Evolutionary conservation across 2,888 invertebrate genomes (phyloP).

Genomic region (Agrenia bidenticulata): DNA sequence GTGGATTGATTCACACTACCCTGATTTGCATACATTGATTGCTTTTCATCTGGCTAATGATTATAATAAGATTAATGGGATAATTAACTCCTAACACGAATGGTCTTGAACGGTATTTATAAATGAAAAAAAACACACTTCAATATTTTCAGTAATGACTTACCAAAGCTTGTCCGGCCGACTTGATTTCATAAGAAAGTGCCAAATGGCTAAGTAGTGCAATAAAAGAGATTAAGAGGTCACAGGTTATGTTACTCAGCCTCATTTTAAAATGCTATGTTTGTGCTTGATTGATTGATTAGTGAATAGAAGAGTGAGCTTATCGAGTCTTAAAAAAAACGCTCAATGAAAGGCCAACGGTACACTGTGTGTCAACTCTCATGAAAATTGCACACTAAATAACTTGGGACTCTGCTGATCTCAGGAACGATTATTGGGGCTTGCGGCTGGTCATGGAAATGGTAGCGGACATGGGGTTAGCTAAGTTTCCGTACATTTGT

Average conservation of each 20-base stretch:
- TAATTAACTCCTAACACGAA: background rate
- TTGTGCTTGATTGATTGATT: background rate
- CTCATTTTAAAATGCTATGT: background rate
- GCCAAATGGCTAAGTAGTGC: background rate
- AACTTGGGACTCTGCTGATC: too few species aligned
- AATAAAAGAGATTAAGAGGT: constrained; percentile 7
- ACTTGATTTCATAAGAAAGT: constrained; percentile 19
- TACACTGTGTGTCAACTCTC: background rate
- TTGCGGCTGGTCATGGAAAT: too few species aligned
- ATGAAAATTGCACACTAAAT: too few species aligned
- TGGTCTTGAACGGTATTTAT: too few species aligned
- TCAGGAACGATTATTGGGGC: too few species aligned
- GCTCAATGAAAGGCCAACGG: background rate
- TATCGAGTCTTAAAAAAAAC: too few species aligned
- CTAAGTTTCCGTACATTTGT: too few species aligned
- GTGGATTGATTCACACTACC: too few species aligned
- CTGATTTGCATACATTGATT: constrained; percentile 2
- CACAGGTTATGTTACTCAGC: constrained; percentile 11
- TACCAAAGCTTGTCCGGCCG: constrained; percentile 33
- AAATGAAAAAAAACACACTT: too few species aligned
- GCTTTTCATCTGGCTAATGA: background rate
- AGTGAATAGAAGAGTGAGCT: background rate
- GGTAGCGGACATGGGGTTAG: too few species aligned
- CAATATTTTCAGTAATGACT: constrained; percentile 13
- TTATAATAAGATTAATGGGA: background rate